A percentile compares a stretch with the other conserved stretches of the same genome.
Evolutionary conservation across 1,140 invertebrate species (phyloP).

Genomic region (Bombus consobrinus): DNA sequence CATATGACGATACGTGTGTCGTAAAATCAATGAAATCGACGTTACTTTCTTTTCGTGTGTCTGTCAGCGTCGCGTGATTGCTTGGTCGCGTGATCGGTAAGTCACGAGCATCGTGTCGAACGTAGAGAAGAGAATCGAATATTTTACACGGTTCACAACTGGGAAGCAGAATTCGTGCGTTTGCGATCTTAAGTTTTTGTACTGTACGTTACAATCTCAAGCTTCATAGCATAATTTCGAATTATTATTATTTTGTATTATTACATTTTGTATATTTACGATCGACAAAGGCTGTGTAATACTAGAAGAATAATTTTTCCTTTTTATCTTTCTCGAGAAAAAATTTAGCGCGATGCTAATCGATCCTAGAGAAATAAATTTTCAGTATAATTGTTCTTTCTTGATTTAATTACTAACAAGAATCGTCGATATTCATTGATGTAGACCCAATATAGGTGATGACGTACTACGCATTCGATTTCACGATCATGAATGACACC

Average conservation of each 20-base stretch:
- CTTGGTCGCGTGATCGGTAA: constrained; percentile 35
- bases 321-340: too few species aligned
- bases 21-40: constrained; percentile 3
- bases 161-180: background rate
- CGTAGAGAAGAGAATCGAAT: constrained; percentile 28
- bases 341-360: too few species aligned
- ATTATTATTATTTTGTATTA: too few species aligned
- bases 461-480: background rate
- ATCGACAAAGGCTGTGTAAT: too few species aligned
- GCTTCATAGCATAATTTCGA: too few species aligned
- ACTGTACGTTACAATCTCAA: too few species aligned
- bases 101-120: background rate
- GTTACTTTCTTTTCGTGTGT: constrained; percentile 35
- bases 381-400: background rate
- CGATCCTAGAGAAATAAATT: too few species aligned
- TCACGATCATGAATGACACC: background rate
- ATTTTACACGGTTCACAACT: constrained; percentile 41
- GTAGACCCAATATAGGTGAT: background rate
- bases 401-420: background rate
- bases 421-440: background rate
- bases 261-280: too few species aligned
- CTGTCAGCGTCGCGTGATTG: constrained; percentile 34
- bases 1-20: background rate
- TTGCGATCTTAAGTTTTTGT: background rate
- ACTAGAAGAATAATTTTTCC: too few species aligned